A percentile compares a stretch with the other conserved stretches of the same genome.
Conservation (phyloP, 1,140 invertebrate species). For the Bactericera cockerelli region DNA sequence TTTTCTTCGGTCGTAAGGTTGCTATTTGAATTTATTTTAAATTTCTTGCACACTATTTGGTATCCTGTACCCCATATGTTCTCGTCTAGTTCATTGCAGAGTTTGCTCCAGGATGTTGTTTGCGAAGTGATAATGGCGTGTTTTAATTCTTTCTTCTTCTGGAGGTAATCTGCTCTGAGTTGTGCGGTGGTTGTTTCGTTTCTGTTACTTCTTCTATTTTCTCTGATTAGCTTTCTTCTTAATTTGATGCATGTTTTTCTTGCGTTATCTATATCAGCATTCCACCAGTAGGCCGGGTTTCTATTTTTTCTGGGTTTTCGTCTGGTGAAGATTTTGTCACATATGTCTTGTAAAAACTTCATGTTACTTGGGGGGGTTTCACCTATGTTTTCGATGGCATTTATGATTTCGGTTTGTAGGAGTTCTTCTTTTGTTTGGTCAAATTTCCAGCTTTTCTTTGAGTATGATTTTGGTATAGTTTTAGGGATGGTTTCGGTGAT, state of each 20-base stretch:
- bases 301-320: neutral
- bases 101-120: neutral
- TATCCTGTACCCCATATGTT: neutral
- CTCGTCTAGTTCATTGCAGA: neutral
- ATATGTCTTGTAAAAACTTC: neutral
- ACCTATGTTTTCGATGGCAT: neutral
- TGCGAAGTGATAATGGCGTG: neutral
- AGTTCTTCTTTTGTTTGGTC: neutral
- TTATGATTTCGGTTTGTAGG: neutral
- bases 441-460: neutral
- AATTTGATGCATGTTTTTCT: constrained; percentile 19
- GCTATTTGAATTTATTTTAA: neutral
- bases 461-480: neutral
- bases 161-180: neutral
- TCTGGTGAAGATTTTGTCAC: neutral
- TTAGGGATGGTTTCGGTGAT: neutral
- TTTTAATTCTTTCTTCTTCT: neutral
- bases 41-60: neutral
- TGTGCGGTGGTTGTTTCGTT: neutral
- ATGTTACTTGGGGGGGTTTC: neutral
- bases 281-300: constrained; percentile 25
- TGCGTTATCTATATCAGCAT: constrained; percentile 21
- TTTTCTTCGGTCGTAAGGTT: neutral
- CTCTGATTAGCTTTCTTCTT: constrained; percentile 4
- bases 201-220: neutral